Evolutionary conservation across 1,140 invertebrate genomes (phyloP), one percentile per base, ranked within the genome.

Genomic region (Physella acuta): DNA sequence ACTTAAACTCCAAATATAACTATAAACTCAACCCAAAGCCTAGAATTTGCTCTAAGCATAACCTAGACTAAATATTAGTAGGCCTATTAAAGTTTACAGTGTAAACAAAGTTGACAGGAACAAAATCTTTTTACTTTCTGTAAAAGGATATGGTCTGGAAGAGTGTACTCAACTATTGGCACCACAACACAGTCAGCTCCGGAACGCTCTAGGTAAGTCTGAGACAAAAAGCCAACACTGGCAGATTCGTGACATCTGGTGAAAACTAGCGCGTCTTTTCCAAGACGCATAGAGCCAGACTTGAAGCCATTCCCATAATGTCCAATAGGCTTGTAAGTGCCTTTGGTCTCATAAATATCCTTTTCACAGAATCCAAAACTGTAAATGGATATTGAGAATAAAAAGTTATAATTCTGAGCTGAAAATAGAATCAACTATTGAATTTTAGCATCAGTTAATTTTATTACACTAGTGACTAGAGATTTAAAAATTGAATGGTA

Each of bases 301-400:
- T 84, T 84, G 66, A 84, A 84, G 1, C 82, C 82, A 64, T 84
- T 84, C 11, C 82, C 82, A 77, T 83, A 84, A 28, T 81, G 75
- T 60, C 82, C 82, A 51, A 84, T 79, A 2, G 82, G 80, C 33
- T 76, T 74, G 51, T 81, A 77, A 20, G 66, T 44, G 28, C 20
- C 24, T 14, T 66, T 63, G 26, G 70, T 75, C 36, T 76, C 74
- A 62, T 80, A 74, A n/a, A 72, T 65, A 28, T 71, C 73, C 63
- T 84, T 84, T 49, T 84, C 82, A 76, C 81, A 82, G 63, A 76
- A 84, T 11, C 82, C 82, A 79, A 84, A 82, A 68, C 82, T 84
- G n/a, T n/a, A n/a, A n/a, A n/a, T n/a, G n/a, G n/a, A n/a, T n/a
- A n/a, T n/a, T n/a, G n/a, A n/a, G n/a, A n/a, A n/a, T n/a, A n/a